Conservation (phyloP, 2,888 invertebrate genomes). For the Frankliniella fusca region DNA sequence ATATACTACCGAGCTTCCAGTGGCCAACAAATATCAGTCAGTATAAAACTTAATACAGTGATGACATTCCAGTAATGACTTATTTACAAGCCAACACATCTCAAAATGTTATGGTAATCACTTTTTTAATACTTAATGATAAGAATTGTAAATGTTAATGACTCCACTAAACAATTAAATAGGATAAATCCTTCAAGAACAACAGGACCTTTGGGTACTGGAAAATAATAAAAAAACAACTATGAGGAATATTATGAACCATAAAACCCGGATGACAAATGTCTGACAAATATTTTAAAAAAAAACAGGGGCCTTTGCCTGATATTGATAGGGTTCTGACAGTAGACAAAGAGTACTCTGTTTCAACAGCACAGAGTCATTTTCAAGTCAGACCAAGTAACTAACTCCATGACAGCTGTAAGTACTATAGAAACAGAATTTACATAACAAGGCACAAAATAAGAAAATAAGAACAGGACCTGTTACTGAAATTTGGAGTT, state of each 20-base stretch:
- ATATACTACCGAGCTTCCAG: conserved; percentile 21
- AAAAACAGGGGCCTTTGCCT: no score
- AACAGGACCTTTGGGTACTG: background rate
- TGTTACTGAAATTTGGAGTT: no score
- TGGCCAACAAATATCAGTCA: conserved; percentile 24
- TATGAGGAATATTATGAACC: background rate
- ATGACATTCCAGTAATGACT: background rate
- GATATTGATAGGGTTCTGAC: no score
- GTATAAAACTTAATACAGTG: conserved; percentile 9
- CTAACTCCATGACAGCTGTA: no score
- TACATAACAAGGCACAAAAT: no score
- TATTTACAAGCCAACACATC: conserved; percentile 12
- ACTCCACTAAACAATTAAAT: background rate
- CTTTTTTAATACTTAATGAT: background rate
- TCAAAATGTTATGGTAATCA: conserved; percentile 20
- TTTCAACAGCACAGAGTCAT: no score
- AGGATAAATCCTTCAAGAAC: background rate
- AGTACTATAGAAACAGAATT: no score
- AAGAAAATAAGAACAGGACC: no score
- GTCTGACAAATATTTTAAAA: background rate
- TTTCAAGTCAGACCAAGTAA: no score
- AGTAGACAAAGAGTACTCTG: no score
- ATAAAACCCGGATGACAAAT: background rate
- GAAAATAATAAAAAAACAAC: background rate
- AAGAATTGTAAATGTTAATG: background rate